Evolutionary conservation across 2,113 vertebrate species (phyloP).

Genomic region (Callospermophilus lateralis): DNA sequence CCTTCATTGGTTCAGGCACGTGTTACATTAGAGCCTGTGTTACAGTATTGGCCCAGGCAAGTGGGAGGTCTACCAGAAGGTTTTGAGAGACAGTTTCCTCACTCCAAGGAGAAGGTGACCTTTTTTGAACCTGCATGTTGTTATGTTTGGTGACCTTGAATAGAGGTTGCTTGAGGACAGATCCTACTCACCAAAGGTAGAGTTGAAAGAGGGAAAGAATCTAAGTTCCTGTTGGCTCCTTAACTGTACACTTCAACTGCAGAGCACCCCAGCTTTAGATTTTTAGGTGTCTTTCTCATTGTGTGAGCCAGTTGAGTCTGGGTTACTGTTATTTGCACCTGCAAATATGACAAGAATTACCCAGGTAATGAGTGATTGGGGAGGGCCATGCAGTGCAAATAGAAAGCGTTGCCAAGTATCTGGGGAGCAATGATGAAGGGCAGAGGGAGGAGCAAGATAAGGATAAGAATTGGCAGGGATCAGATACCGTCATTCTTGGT

Average conservation of each 20-base stretch:
- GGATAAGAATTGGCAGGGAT: neutral
- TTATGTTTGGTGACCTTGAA: neutral
- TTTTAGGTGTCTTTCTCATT: neutral
- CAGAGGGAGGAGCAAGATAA: neutral
- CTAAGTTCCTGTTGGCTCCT: neutral
- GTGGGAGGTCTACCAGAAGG: neutral
- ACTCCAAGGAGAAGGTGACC: neutral
- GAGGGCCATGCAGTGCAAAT: neutral
- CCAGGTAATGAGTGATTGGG: neutral
- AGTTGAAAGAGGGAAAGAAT: neutral
- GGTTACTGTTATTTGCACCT: neutral
- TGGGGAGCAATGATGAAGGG: neutral
- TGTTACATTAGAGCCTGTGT: neutral
- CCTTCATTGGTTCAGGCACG: neutral
- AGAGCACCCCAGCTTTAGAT: neutral
- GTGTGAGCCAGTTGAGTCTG: neutral
- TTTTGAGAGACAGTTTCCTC: conserved; percentile 3
- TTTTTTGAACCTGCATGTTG: conserved; percentile 5
- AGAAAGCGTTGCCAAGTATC: neutral
- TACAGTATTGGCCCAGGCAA: neutral
- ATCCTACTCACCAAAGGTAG: neutral
- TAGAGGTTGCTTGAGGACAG: neutral
- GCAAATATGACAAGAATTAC: neutral
- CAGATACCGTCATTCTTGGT: neutral
- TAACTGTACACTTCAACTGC: neutral